Evolutionary conservation across 2,113 vertebrate genomes (phyloP).

Genomic region (Stictonetta naevosa): DNA sequence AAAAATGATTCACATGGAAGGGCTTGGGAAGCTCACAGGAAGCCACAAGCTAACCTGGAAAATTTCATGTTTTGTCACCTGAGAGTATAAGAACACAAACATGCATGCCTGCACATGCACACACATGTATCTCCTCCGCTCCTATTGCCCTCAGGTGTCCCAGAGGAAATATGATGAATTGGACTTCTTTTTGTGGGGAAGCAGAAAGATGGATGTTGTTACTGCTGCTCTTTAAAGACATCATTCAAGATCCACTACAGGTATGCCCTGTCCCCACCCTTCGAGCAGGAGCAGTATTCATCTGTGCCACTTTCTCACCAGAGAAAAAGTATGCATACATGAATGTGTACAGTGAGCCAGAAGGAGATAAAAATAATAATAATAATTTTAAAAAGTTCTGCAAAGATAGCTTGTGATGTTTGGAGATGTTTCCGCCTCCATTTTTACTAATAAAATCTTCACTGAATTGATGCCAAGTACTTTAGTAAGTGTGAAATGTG

Average conservation of each 20-base stretch:
- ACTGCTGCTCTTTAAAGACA: neutral
- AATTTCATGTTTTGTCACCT: neutral
- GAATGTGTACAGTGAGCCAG: neutral
- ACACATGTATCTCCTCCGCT: neutral
- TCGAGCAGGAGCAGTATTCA: neutral
- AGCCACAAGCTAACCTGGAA: neutral
- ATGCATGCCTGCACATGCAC: fast-evolving
- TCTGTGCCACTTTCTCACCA: neutral
- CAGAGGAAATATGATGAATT: neutral
- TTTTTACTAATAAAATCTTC: neutral
- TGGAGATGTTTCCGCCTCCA: neutral
- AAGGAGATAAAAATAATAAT: neutral
- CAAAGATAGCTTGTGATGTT: neutral
- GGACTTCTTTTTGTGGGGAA: neutral
- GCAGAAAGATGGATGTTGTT: neutral
- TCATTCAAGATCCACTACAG: neutral
- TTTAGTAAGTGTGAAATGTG: neutral
- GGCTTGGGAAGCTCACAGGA: neutral
- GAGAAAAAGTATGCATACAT: neutral
- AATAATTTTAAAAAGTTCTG: too few relatives aligned
- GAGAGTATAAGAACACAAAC: neutral
- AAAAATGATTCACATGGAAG: neutral
- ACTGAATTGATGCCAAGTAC: neutral
- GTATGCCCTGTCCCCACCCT: neutral
- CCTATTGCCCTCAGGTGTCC: neutral